Evolutionary conservation across 2,888 invertebrate species (phyloP).

Genomic region (Argynnis bischoffii): DNA sequence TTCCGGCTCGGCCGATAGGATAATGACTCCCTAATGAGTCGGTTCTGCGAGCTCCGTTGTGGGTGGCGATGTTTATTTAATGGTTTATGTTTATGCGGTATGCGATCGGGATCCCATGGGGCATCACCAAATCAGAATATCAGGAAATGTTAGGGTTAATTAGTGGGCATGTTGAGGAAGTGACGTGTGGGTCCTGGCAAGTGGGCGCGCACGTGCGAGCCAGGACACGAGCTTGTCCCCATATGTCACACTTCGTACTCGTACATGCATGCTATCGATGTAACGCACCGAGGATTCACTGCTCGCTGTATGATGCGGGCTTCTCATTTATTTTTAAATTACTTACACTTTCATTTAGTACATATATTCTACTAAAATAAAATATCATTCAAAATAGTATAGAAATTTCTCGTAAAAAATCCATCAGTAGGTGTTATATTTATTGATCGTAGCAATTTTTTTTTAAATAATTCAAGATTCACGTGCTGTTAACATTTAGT

Average conservation of each 20-base stretch:
- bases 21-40: conserved; percentile 19
- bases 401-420: no score
- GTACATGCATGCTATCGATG: background rate
- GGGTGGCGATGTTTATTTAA: background rate
- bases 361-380: no score
- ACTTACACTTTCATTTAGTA: conserved; percentile 3
- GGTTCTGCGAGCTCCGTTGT: conserved; percentile 7
- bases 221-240: background rate
- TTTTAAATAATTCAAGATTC: no score
- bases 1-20: conserved; percentile 7
- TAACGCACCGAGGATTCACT: background rate
- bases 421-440: no score
- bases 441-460: no score
- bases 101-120: background rate
- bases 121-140: no score
- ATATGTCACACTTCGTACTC: background rate
- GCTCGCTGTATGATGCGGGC: conserved; percentile 12
- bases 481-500: no score
- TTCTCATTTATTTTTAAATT: conserved; percentile 16
- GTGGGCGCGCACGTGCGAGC: conserved; percentile 29
- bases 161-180: conserved; percentile 16
- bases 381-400: no score
- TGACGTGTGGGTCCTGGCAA: conserved; percentile 12
- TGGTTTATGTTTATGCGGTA: no score
- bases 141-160: conserved; percentile 7